These are phyloP conservation scores for Rhaphigaster nebulosa DNA, from an alignment of 2,888 invertebrate genomes.

Conservation along the genomic window DNA sequence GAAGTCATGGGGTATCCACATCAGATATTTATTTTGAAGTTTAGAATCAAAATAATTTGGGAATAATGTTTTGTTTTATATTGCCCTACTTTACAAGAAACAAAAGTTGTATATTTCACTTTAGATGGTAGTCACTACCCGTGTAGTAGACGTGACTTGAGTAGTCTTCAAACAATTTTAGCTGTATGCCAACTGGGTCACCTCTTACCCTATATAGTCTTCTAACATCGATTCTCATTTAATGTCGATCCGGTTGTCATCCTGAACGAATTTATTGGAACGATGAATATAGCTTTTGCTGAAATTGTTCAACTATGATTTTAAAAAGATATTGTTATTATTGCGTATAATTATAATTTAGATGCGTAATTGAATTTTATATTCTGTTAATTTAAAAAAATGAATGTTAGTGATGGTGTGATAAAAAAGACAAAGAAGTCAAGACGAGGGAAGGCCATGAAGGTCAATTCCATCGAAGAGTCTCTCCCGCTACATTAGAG, in stretches of 20 bases:
- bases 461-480: no score
- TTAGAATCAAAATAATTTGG: background rate
- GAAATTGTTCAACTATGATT: no score
- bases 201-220: constrained; percentile 15
- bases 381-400: no score
- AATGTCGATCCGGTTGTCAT: background rate
- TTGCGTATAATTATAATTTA: no score
- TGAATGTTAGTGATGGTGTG: no score
- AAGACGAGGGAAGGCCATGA: no score
- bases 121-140: background rate
- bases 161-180: background rate
- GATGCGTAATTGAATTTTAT: no score
- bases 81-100: background rate
- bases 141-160: constrained; percentile 11
- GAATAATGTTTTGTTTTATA: background rate
- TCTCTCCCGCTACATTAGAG: no score
- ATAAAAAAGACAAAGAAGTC: no score
- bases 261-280: background rate
- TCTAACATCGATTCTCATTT: background rate
- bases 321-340: no score
- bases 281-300: background rate
- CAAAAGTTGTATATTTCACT: background rate
- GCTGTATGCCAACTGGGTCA: constrained; percentile 29
- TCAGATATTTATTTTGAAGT: background rate
- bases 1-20: no score